Conservation (phyloP, 1,140 invertebrate species). For the Brachionus koreanus region DNA sequence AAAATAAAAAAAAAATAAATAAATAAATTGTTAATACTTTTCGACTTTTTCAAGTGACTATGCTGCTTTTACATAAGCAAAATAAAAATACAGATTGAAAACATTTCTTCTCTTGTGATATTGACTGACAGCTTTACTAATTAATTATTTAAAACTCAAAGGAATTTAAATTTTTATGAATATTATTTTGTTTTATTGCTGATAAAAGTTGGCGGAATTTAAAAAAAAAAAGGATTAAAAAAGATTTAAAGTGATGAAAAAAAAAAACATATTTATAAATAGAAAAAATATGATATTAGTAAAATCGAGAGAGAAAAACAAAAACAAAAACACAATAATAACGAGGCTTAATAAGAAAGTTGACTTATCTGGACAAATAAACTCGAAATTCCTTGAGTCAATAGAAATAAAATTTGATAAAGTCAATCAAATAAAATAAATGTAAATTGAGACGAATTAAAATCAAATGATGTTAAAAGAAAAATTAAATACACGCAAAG, state of each 20-base stretch:
- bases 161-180: background rate
- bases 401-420: slow-evolving; percentile 14
- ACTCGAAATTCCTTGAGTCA: background rate
- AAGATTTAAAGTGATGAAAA: too few species aligned
- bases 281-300: too few species aligned
- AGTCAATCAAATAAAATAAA: slow-evolving; percentile 23
- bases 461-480: slow-evolving; percentile 2
- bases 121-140: background rate
- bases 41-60: background rate
- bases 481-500: slow-evolving; percentile 4
- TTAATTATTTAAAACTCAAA: background rate
- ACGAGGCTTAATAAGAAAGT: background rate
- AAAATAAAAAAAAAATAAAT: background rate
- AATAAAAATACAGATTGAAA: background rate
- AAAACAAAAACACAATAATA: too few species aligned
- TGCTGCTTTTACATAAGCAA: background rate
- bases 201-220: too few species aligned
- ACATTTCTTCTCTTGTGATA: background rate
- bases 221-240: too few species aligned
- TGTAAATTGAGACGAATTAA: slow-evolving; percentile 30
- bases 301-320: too few species aligned
- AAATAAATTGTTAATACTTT: background rate
- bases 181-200: background rate
- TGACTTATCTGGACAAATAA: background rate
- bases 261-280: too few species aligned